These are phyloP conservation scores for Cremastinae sp. DNA, from an alignment of 2,888 invertebrate species.

Conservation along the genomic window DNA sequence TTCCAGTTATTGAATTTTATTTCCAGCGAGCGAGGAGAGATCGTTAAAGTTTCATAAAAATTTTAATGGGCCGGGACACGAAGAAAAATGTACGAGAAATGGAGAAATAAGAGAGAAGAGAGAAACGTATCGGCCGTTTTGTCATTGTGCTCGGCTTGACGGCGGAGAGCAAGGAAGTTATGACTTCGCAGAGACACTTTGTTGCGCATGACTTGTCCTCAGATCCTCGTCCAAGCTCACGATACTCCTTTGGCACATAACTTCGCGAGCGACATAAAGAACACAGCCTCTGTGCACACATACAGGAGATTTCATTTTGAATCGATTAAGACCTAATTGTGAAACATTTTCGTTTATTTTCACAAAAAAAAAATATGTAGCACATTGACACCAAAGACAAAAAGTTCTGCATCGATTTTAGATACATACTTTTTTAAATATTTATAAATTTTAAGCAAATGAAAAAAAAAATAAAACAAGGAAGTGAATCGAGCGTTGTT, in stretches of 20 bases:
- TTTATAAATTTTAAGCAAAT: too few relatives aligned
- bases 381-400: background rate
- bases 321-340: background rate
- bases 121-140: background rate
- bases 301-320: background rate
- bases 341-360: background rate
- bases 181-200: conserved; percentile 65
- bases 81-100: conserved; percentile 25
- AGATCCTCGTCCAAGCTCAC: conserved; percentile 46
- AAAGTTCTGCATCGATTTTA: too few relatives aligned
- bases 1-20: too few relatives aligned
- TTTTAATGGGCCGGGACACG: conserved; percentile 28
- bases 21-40: background rate
- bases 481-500: too few relatives aligned
- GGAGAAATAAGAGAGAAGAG: background rate
- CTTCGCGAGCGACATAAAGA: conserved; percentile 29
- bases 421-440: too few relatives aligned
- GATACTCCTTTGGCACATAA: conserved; percentile 64
- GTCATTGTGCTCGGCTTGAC: conserved; percentile 5
- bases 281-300: conserved; percentile 4
- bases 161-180: background rate
- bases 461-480: too few relatives aligned
- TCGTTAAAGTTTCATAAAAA: conserved; percentile 2
- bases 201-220: conserved; percentile 67
- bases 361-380: background rate